These are phyloP conservation scores for Myiotriccus ornatus DNA, from an alignment of 2,797 vertebrate species.

Conservation along the genomic window DNA sequence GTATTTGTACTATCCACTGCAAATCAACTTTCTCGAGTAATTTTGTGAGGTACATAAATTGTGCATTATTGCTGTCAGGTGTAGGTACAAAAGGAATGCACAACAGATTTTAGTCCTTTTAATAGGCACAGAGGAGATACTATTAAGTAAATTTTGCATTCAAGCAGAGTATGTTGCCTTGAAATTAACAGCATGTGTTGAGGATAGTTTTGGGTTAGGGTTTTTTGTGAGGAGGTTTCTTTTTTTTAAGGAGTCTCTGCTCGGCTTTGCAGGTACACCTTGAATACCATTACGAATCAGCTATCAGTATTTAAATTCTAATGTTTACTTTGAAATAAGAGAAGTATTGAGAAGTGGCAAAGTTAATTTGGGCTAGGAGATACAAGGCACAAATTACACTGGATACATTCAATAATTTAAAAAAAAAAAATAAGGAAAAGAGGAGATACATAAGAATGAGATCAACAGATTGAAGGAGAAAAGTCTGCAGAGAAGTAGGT, in stretches of 20 bases:
- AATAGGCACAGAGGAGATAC: background rate
- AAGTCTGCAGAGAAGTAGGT: background rate
- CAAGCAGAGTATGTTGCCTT: background rate
- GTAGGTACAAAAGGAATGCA: background rate
- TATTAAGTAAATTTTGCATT: background rate
- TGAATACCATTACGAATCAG: background rate
- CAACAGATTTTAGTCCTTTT: background rate
- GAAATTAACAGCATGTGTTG: background rate
- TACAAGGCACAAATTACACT: background rate
- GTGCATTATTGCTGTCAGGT: background rate
- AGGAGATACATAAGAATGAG: background rate
- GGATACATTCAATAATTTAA: background rate
- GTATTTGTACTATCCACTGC: background rate
- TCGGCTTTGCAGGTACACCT: background rate
- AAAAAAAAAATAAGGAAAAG: background rate
- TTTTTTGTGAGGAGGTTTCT: background rate
- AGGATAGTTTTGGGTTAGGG: fast-evolving
- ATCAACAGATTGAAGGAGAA: background rate
- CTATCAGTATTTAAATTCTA: background rate
- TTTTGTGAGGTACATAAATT: background rate
- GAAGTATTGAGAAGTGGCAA: background rate
- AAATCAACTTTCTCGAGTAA: background rate
- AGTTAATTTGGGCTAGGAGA: background rate
- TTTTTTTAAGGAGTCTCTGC: background rate
- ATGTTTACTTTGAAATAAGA: background rate